Base-by-base conservation (phyloP, 2,797 vertebrate species). In the Chaetophractus vellerosus region DNA sequence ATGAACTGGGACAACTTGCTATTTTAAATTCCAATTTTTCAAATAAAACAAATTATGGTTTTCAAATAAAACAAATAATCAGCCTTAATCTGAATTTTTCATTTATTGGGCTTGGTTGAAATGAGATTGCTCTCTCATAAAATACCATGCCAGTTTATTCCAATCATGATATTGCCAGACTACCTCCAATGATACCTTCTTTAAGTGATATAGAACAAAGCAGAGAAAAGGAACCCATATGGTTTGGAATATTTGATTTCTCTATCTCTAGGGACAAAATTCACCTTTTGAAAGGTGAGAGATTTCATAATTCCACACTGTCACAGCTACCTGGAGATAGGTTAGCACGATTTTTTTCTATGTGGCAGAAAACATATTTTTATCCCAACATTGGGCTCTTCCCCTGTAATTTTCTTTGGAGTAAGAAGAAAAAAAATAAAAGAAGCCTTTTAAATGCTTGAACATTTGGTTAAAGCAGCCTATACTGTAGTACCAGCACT, bases 381-480 rank as follows among this genome's bases (percentile, higher is more conserved):
- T 96, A 94, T 88, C 36, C 64, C 94, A 88, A 88, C 11, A 63
- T 36, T 93, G 96, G 0, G 1, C 21, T 92, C 38, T 81, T 86
- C 92, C 88, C 96, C 26, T 81, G 6, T 92, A 78, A 92, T 89
- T 92, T 94, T 28, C 92, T 81, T 92, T 91, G 86, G 78, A 90
- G 93, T 89, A 38, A 93, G 80, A 86, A 96, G 83, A 96, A 97
- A 90, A 78, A 59, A 84, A 52, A 75, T 61, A 75, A 91, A 93
- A 88, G 36, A 93, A 91, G 89, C 6, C 11, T 92, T 94, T 91
- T 89, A 95, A 96, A 84, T 91, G 38, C 80, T 82, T 85, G 72
- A 97, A 96, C 94, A 96, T 95, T 95, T 96, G 86, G 80, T 96
- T 95, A 91, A 94, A 96, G 41, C n/a, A 87, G 38, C 3, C 55